phyloP scores from a whole-genome alignment of 2,113 vertebrate species.

The Tetrax tetrax region DNA sequence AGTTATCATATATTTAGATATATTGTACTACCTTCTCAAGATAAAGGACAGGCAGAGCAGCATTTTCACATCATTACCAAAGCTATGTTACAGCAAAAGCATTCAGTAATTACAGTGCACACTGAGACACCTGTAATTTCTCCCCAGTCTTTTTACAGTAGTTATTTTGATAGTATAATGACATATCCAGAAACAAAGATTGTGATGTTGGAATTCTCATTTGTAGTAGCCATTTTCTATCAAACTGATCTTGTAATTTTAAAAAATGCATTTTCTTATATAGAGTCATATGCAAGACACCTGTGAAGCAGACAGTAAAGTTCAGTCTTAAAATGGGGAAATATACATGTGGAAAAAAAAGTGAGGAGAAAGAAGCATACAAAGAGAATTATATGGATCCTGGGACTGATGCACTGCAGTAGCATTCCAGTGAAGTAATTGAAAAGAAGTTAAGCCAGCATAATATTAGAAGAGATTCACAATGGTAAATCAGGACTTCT shows the following conservation, averaged over 20 bases:
- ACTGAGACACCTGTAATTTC: background rate
- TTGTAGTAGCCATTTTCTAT: background rate
- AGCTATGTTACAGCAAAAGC: background rate
- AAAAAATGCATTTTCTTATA: background rate
- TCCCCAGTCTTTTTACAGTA: background rate
- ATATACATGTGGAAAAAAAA: background rate
- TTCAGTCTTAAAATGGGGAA: background rate
- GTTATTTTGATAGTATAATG: background rate
- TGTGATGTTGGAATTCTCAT: background rate
- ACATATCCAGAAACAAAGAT: background rate
- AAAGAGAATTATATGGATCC: constrained; percentile 3
- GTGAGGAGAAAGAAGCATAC: background rate
- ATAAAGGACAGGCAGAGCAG: background rate
- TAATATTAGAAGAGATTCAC: constrained; percentile 26
- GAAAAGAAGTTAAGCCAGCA: constrained; percentile 47
- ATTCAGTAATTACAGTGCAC: background rate
- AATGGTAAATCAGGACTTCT: constrained; percentile 36
- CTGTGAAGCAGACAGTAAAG: background rate
- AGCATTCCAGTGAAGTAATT: constrained; percentile 36
- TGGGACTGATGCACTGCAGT: constrained; percentile 6
- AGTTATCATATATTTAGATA: background rate
- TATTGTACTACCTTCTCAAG: background rate
- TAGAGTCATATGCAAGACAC: background rate
- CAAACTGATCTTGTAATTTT: background rate
- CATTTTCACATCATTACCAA: constrained; percentile 8